These are phyloP conservation scores for Rhabdomys pumilio DNA, from an alignment of 2,797 vertebrate species.

Conservation along the genomic window DNA sequence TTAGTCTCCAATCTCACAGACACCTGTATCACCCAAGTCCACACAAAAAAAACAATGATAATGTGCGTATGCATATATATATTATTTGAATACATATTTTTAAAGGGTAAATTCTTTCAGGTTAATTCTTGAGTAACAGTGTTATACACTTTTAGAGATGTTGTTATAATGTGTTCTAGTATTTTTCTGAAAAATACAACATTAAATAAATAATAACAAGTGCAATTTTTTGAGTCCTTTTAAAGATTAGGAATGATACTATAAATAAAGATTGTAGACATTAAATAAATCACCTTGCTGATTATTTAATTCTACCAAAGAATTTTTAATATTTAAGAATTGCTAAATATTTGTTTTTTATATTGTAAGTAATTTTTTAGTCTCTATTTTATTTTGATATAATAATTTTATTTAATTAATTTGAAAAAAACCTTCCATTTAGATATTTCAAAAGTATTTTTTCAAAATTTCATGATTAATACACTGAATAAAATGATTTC, in stretches of 20 bases:
- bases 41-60: neutral
- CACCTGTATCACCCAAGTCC: neutral
- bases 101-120: neutral
- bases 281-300: neutral
- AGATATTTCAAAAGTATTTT: neutral
- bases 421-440: neutral
- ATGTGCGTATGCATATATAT: neutral
- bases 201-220: neutral
- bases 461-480: neutral
- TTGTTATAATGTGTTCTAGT: neutral
- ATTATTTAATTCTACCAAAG: neutral
- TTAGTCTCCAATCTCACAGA: neutral
- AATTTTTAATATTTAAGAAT: neutral
- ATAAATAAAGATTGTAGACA: neutral
- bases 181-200: neutral
- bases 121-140: neutral
- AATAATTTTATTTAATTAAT: neutral
- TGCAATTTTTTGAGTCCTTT: neutral
- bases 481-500: neutral
- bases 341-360: neutral
- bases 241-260: neutral
- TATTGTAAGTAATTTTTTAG: neutral
- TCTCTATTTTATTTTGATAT: neutral
- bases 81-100: neutral
- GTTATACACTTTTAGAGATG: neutral